phyloP scores from a whole-genome alignment of 2,888 invertebrate genomes.

The Prionchulus punctatus region DNA sequence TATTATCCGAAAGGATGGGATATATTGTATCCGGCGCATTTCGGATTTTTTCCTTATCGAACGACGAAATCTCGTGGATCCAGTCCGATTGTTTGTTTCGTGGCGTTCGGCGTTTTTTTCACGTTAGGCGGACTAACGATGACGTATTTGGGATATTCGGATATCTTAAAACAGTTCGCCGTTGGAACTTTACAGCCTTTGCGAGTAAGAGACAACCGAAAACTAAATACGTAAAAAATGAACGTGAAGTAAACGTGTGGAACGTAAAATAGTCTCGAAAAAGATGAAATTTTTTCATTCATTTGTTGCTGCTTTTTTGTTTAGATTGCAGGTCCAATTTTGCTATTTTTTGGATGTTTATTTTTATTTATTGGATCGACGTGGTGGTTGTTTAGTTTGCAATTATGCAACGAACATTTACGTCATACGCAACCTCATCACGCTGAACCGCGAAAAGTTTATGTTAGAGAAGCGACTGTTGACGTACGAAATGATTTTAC shows the following conservation, averaged over 20 bases:
- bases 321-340: slow-evolving; percentile 27
- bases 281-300: too few relatives aligned
- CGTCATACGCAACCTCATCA: slow-evolving; percentile 27
- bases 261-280: too few relatives aligned
- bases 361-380: slow-evolving; percentile 4
- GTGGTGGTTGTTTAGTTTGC: slow-evolving; percentile 13
- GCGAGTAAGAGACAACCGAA: neutral
- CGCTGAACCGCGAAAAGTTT: slow-evolving; percentile 12
- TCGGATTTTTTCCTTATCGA: slow-evolving; percentile 32
- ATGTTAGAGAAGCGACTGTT: neutral
- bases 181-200: neutral
- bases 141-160: slow-evolving; percentile 23
- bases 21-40: slow-evolving; percentile 29
- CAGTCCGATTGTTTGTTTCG: slow-evolving; percentile 23
- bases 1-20: slow-evolving; percentile 34
- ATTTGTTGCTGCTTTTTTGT: too few relatives aligned
- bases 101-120: slow-evolving; percentile 29
- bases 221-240: neutral
- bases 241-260: too few relatives aligned
- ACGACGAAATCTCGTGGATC: slow-evolving; percentile 32
- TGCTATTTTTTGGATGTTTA: slow-evolving; percentile 19
- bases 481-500: too few relatives aligned
- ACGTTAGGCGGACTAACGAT: slow-evolving; percentile 26
- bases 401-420: slow-evolving; percentile 20
- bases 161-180: neutral